Evolutionary conservation across 2,797 vertebrate species (phyloP).

Genomic region (Megaceryle alcyon): DNA sequence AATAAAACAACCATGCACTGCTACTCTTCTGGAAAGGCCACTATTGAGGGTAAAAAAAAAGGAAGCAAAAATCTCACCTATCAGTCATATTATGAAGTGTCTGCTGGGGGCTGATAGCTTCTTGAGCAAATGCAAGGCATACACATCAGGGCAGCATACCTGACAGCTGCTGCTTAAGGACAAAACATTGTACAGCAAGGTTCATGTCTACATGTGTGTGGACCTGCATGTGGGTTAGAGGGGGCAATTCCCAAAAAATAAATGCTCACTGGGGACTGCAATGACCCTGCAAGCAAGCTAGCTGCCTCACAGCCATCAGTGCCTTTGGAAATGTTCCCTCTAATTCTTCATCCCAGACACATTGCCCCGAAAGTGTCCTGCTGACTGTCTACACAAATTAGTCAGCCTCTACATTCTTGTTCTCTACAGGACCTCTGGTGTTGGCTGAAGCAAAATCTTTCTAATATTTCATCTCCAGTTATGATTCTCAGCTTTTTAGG

Average conservation of each 20-base stretch:
- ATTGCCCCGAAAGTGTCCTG: conserved; percentile 48
- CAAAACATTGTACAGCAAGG: not conserved
- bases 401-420: conserved; percentile 46
- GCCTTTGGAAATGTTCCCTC: conserved; percentile 52
- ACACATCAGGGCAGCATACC: not conserved
- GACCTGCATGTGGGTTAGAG: not conserved
- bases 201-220: not conserved
- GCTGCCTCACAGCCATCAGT: not conserved
- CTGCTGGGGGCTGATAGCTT: not conserved
- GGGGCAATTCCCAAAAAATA: not conserved
- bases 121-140: not conserved
- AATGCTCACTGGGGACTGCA: not conserved
- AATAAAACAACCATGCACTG: conserved; percentile 17
- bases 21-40: conserved; percentile 21
- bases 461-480: conserved; percentile 52
- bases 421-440: conserved; percentile 59
- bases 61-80: not conserved
- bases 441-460: conserved; percentile 61
- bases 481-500: conserved; percentile 19
- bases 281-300: not conserved
- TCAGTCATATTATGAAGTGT: not conserved
- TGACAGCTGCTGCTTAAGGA: not conserved
- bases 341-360: conserved; percentile 47
- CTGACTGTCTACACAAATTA: conserved; percentile 68
- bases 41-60: not conserved